These are phyloP conservation scores for Vicugna pacos DNA, from an alignment of 2,113 vertebrate species.

Conservation along the genomic window DNA sequence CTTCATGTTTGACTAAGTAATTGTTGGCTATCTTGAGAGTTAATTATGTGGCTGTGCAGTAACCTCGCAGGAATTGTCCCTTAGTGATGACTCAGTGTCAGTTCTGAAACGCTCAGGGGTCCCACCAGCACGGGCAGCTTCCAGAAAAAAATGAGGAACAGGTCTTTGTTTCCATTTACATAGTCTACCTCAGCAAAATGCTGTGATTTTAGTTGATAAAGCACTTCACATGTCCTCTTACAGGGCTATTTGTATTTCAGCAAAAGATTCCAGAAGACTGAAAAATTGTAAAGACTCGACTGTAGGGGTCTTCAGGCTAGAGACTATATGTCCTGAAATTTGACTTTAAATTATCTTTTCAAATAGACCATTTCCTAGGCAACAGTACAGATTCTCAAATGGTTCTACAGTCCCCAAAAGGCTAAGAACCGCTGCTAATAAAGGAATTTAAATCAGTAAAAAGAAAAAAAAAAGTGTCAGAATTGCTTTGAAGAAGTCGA, in stretches of 20 bases:
- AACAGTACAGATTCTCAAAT: not conserved
- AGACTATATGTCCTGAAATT: not conserved
- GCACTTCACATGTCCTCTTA: not conserved
- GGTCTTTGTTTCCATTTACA: not conserved
- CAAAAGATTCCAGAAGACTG: not conserved
- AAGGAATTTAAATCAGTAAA: not conserved
- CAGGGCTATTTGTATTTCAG: not conserved
- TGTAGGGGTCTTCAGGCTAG: not conserved
- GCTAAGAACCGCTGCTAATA: not conserved
- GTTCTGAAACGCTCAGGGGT: not conserved
- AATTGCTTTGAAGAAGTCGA: not conserved
- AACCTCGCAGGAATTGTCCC: not conserved
- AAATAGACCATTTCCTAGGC: not conserved
- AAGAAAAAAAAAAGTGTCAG: not conserved
- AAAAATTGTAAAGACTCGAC: not conserved
- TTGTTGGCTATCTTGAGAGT: not conserved
- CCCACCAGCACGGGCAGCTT: not conserved
- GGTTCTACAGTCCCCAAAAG: not conserved
- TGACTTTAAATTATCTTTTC: not conserved
- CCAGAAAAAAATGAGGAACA: not conserved
- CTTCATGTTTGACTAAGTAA: not conserved
- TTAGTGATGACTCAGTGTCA: not conserved
- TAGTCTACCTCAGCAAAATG: not conserved
- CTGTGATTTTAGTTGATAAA: constrained; percentile 13
- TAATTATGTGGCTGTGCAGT: not conserved